Conservation (phyloP, 1,140 invertebrate genomes). For the Wiebesia pumilae region DNA sequence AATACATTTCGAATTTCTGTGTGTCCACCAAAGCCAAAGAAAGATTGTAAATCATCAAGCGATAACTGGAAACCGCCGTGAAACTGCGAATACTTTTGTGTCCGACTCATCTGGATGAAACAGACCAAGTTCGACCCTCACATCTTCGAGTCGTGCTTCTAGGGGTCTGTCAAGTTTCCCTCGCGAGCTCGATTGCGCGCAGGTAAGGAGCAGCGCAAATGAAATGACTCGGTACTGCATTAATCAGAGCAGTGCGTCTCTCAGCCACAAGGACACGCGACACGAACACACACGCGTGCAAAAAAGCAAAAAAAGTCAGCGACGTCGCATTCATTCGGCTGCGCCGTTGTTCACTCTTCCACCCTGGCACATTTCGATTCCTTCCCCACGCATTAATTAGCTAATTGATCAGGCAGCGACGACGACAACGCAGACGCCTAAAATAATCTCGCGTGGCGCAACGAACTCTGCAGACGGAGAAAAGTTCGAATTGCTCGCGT, state of each 20-base stretch:
- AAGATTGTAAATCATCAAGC: neutral
- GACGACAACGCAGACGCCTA: neutral
- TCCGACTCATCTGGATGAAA: no score
- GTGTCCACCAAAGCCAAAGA: neutral
- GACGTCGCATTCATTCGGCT: neutral
- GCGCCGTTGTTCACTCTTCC: neutral
- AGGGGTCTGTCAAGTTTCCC: neutral
- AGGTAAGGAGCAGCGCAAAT: neutral
- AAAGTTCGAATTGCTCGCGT: neutral
- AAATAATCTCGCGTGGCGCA: neutral
- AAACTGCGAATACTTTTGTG: no score
- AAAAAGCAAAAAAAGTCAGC: no score
- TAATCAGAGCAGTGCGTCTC: neutral
- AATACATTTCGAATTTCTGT: neutral
- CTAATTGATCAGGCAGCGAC: slow-evolving; percentile 57
- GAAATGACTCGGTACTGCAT: neutral
- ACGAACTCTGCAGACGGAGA: neutral
- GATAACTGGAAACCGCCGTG: no score
- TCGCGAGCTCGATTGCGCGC: no score
- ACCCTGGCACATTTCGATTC: neutral
- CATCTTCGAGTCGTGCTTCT: neutral
- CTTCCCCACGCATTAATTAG: slow-evolving; percentile 58
- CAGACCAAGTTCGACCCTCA: neutral
- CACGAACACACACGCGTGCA: neutral
- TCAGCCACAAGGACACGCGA: neutral